Evolutionary conservation across 2,113 vertebrate species (phyloP).

Genomic region (Passer domesticus): DNA sequence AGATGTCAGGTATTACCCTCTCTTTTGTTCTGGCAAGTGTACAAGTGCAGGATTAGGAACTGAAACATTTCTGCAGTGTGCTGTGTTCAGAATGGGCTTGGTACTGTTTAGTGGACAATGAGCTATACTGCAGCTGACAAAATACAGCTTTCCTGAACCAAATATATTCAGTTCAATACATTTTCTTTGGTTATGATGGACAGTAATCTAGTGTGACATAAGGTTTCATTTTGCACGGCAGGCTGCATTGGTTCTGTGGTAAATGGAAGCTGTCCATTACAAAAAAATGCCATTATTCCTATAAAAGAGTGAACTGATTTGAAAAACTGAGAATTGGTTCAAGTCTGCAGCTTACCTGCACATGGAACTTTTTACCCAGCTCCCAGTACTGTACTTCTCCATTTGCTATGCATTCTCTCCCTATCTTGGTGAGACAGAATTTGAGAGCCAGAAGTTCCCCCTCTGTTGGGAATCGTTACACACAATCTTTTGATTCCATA

Average conservation of each 20-base stretch:
- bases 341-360: not conserved
- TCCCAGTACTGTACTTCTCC: not conserved
- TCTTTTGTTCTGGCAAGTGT: slow-evolving; percentile 15
- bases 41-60: slow-evolving; percentile 30
- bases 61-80: slow-evolving; percentile 25
- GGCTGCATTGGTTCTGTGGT: slow-evolving; percentile 33
- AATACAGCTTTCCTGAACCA: slow-evolving; percentile 59
- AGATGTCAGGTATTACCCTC: not conserved
- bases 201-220: slow-evolving; percentile 59
- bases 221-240: slow-evolving; percentile 48
- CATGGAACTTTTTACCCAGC: not conserved
- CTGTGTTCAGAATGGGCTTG: slow-evolving; percentile 16
- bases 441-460: slow-evolving; percentile 6
- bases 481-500: slow-evolving; percentile 30
- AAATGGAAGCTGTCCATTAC: slow-evolving; percentile 44
- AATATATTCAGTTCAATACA: slow-evolving; percentile 27
- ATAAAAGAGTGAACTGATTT: not conserved
- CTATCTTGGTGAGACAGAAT: not conserved
- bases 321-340: not conserved
- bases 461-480: not conserved
- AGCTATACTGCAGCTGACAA: slow-evolving; percentile 52
- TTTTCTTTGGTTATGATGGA: slow-evolving; percentile 53
- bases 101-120: slow-evolving; percentile 37
- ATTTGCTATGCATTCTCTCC: slow-evolving; percentile 4
- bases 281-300: slow-evolving; percentile 34